Percentiles rank a stretch among this genome's conserved stretches.
Conservation (phyloP, 2,113 vertebrate genomes). For the Herpetotheres cachinnans region DNA sequence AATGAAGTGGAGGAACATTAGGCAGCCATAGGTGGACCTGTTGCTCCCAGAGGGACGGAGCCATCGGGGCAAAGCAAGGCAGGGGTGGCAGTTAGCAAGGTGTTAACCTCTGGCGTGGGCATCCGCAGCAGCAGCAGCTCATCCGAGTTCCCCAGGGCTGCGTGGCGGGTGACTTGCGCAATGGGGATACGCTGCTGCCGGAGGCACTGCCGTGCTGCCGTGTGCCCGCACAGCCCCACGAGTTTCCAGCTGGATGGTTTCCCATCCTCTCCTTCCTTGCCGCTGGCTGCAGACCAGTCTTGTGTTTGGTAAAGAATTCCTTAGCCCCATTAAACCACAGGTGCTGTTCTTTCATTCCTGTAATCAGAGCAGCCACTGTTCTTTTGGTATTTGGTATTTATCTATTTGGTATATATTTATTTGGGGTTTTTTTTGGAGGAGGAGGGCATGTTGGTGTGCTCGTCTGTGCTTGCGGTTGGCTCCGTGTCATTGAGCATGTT, state of each 20-base stretch:
- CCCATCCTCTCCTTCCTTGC: background rate
- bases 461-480: too few relatives aligned
- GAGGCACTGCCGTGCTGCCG: background rate
- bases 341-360: background rate
- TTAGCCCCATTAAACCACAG: background rate
- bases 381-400: too few relatives aligned
- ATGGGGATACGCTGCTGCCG: background rate
- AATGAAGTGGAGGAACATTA: rapidly evolving
- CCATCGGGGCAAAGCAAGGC: background rate
- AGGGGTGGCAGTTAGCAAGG: background rate
- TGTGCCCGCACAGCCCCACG: background rate
- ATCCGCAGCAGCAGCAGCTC: too few relatives aligned
- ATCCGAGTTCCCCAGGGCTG: background rate
- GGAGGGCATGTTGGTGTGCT: too few relatives aligned
- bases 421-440: too few relatives aligned
- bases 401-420: too few relatives aligned
- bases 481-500: too few relatives aligned
- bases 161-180: background rate
- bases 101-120: background rate
- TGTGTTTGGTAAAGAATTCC: too few relatives aligned
- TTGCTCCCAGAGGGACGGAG: background rate
- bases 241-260: background rate
- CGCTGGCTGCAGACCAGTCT: background rate
- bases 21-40: background rate
- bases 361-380: background rate